phyloP scores from a whole-genome alignment of 1,140 invertebrate genomes.

The Antheraea pernyi region DNA sequence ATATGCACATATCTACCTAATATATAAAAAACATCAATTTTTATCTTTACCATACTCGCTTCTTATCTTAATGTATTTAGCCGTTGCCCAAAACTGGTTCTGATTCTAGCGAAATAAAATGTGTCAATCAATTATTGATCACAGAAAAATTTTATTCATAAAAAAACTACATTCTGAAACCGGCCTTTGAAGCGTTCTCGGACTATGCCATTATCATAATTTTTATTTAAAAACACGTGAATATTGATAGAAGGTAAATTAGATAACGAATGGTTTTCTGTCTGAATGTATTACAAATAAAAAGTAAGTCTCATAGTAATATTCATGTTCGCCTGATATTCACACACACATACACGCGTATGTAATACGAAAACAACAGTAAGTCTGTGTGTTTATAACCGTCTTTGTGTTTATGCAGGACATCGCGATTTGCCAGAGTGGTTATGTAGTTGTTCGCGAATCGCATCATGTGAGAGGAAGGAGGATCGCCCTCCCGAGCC shows the following conservation, averaged over 20 bases:
- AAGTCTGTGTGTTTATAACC: conserved; percentile 33
- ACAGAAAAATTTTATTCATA: background rate
- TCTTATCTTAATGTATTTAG: background rate
- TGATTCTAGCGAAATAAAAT: background rate
- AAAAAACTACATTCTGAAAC: background rate
- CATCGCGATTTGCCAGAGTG: conserved; percentile 52
- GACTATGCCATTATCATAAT: conserved; percentile 18
- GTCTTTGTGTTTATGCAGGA: conserved; percentile 52
- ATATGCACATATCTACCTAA: no score
- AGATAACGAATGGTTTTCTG: background rate
- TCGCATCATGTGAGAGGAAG: conserved; percentile 72
- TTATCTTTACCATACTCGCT: background rate
- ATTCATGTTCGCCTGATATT: conserved; percentile 12
- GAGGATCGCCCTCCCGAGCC: conserved; percentile 72
- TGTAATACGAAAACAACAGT: conserved; percentile 13
- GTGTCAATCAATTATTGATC: background rate
- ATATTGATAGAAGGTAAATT: conserved; percentile 22
- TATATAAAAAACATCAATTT: background rate
- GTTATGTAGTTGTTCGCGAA: conserved; percentile 64
- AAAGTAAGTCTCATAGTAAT: background rate
- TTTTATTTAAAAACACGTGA: conserved; percentile 19
- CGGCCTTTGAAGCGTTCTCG: background rate
- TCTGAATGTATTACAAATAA: conserved; percentile 3
- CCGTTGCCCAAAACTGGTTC: background rate
- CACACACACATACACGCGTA: background rate